phyloP scores from a whole-genome alignment of 2,113 vertebrate genomes.

The Menidia beryllina region DNA sequence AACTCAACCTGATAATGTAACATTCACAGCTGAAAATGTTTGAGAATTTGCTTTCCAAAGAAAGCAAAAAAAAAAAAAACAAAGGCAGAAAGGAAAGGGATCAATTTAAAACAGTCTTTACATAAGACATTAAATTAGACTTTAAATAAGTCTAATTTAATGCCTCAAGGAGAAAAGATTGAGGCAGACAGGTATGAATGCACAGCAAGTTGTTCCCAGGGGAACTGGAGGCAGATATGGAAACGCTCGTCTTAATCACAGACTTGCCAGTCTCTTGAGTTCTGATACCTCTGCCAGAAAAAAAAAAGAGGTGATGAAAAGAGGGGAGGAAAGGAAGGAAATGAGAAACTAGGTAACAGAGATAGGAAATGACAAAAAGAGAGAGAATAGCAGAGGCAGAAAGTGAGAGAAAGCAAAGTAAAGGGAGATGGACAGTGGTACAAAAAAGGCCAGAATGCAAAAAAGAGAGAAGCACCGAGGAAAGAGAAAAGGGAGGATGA shows the following conservation, averaged over 20 bases:
- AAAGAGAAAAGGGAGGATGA: not conserved
- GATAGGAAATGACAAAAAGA: not conserved
- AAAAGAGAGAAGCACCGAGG: not conserved
- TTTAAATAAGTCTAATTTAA: slow-evolving; percentile 43
- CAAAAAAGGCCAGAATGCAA: no score
- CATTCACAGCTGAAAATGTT: not conserved
- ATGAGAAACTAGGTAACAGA: not conserved
- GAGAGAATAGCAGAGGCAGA: not conserved
- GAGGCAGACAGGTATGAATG: slow-evolving; percentile 39
- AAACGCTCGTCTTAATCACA: slow-evolving; percentile 62
- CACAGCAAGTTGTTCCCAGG: slow-evolving; percentile 52
- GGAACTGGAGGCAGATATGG: slow-evolving; percentile 43
- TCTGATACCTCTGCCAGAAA: slow-evolving; percentile 40
- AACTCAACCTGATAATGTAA: slow-evolving; percentile 3
- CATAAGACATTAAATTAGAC: slow-evolving; percentile 27
- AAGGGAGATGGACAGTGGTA: no score
- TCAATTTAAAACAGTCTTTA: slow-evolving; percentile 20
- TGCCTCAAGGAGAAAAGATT: slow-evolving; percentile 23
- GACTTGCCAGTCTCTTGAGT: slow-evolving; percentile 37
- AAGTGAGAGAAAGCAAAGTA: not conserved
- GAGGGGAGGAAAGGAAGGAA: not conserved
- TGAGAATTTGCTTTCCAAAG: not conserved
- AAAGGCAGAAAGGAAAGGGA: not conserved
- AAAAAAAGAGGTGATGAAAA: slow-evolving; percentile 5
- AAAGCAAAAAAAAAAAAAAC: not conserved